Percentiles rank a stretch among this genome's conserved stretches.
These are phyloP conservation scores for Eupleurogrammus muticus DNA, from an alignment of 2,797 vertebrate species.

Conservation along the genomic window DNA sequence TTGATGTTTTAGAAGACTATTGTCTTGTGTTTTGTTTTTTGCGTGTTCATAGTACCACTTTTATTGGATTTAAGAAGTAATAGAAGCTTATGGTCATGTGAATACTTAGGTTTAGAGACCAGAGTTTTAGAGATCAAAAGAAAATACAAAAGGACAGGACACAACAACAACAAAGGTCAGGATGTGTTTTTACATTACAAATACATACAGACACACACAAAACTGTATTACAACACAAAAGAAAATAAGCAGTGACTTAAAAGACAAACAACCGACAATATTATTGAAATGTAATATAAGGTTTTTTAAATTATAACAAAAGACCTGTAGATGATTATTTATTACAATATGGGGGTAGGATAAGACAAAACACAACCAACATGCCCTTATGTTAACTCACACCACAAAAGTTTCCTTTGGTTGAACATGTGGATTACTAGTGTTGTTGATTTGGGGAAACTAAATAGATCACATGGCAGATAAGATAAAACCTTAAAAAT, in stretches of 20 bases:
- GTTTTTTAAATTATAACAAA: constrained; percentile 25
- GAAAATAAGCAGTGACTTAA: constrained; percentile 57
- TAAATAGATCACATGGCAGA: background rate
- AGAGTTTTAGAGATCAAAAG: constrained; percentile 11
- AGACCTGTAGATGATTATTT: background rate
- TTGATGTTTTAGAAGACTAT: background rate
- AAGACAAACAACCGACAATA: constrained; percentile 44
- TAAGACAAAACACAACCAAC: constrained; percentile 7
- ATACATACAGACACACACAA: constrained; percentile 18
- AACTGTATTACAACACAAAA: constrained; percentile 38
- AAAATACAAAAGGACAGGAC: background rate
- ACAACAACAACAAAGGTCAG: constrained; percentile 4
- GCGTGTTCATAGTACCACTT: background rate
- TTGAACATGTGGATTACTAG: background rate
- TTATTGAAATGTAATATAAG: constrained; percentile 45
- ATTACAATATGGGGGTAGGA: background rate
- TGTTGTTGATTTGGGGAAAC: background rate
- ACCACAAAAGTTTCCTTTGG: background rate
- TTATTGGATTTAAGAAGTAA: constrained; percentile 13
- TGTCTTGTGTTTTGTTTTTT: constrained; percentile 4
- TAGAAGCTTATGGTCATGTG: background rate
- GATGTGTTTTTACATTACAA: constrained; percentile 13
- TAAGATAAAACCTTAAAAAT: background rate
- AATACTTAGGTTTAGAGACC: constrained; percentile 8
- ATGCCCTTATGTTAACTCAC: background rate